Percentiles rank a stretch among this genome's conserved stretches.
phyloP scores from a whole-genome alignment of 1,140 invertebrate genomes.

The Battus philenor region DNA sequence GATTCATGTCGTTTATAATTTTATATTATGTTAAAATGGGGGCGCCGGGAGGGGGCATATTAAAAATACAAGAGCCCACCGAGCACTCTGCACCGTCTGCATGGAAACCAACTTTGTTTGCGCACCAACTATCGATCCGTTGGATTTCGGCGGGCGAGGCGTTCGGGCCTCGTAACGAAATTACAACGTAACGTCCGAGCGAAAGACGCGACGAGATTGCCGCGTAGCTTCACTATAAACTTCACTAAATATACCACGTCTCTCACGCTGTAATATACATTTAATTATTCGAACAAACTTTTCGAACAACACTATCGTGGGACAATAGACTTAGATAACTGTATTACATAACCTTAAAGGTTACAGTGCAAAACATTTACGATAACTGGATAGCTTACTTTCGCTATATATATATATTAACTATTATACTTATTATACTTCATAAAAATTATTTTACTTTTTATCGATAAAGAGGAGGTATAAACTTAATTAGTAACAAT shows the following conservation, averaged over 20 bases:
- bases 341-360: too few species aligned
- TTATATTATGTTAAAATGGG: conserved; percentile 74
- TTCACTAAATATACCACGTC: too few species aligned
- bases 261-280: too few species aligned
- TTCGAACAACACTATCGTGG: too few species aligned
- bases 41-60: conserved; percentile 50
- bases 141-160: conserved; percentile 19
- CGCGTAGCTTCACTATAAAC: too few species aligned
- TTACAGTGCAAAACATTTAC: too few species aligned
- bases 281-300: too few species aligned
- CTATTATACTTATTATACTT: too few species aligned
- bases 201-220: conserved; percentile 9
- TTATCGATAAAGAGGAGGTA: neutral
- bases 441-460: too few species aligned
- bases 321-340: too few species aligned
- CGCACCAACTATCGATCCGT: conserved; percentile 65
- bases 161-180: conserved; percentile 4
- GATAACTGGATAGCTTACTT: too few species aligned
- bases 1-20: conserved; percentile 75
- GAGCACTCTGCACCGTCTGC: conserved; percentile 63
- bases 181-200: conserved; percentile 12
- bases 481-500: conserved; percentile 5
- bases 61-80: conserved; percentile 69
- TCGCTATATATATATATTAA: neutral
- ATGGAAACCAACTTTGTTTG: conserved; percentile 67